Percentiles rank a stretch among this genome's conserved stretches.
Conservation (phyloP, 2,888 invertebrate species). For the Oeneis ivallda region DNA sequence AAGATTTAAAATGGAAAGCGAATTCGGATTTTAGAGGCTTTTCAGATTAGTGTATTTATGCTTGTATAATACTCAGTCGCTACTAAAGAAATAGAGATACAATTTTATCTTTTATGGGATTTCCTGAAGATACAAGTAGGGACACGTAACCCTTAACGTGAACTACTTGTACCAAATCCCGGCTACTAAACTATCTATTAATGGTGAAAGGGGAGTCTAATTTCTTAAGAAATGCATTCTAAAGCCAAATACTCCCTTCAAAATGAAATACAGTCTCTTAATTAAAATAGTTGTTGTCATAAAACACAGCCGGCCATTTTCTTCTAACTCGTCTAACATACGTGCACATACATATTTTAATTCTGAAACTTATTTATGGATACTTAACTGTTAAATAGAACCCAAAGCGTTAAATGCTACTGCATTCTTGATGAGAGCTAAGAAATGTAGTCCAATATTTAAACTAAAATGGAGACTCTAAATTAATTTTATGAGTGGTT, state of each 20-base stretch:
- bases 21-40: constrained; percentile 30
- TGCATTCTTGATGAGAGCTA: background rate
- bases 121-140: background rate
- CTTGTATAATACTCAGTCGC: constrained; percentile 13
- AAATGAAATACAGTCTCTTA: too few relatives aligned
- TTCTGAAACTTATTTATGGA: too few relatives aligned
- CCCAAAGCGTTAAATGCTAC: background rate
- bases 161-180: too few relatives aligned
- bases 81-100: constrained; percentile 8
- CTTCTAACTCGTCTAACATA: background rate
- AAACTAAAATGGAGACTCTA: constrained; percentile 30
- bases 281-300: too few relatives aligned
- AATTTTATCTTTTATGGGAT: background rate
- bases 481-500: constrained; percentile 38
- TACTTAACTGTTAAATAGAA: too few relatives aligned
- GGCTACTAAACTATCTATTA: too few relatives aligned
- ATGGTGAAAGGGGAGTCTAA: too few relatives aligned
- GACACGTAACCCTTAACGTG: too few relatives aligned
- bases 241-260: too few relatives aligned
- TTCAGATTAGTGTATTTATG: constrained; percentile 32
- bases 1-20: constrained; percentile 22
- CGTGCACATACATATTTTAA: too few relatives aligned
- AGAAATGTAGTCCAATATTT: constrained; percentile 31
- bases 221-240: too few relatives aligned
- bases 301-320: too few relatives aligned